Base-by-base conservation (phyloP, 2,797 vertebrate species). In the Spinibarbus caldwelli region DNA sequence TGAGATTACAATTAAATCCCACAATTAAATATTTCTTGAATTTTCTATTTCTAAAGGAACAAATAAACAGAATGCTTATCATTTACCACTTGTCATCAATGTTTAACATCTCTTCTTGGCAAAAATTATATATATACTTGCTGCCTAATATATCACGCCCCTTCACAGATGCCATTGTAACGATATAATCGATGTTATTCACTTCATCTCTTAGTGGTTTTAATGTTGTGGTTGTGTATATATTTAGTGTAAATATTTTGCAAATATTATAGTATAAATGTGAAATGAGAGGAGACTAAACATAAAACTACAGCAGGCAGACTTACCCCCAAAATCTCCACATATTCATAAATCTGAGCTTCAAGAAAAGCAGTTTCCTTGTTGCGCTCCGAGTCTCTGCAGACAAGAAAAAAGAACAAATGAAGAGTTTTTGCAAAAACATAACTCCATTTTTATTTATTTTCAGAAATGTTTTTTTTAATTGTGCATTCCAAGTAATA, bases 281-380 rank as follows among this genome's bases (percentile, higher is more conserved):
- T 23, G 21, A 38, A 68, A 68, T 12, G 3, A 31, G 17, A 34
- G 5, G 15, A 67, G 31, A 67, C 15, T 3, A n/a, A 43, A 41
- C 11, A 34, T 34, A 59, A 57, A 78, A 52, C 66, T 38, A 21
- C 26, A 45, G 12, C 17, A 62, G 6, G 31, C 3, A 29, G 93
- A 36, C 97, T 96, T 90, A 99, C 98, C 95, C 98, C 98, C 3
- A 99, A 95, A 89, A 97, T 96, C 92, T 99, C 98, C 80, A 99
- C 97, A 0, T 99, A 98, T 77, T 99, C 98, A 8, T 99, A 99
- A n/a, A n/a, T n/a, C n/a, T n/a, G n/a, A n/a, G n/a, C n/a, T n/a
- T n/a, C n/a, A n/a, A n/a, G n/a, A n/a, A n/a, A n/a, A n/a, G n/a
- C n/a, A n/a, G n/a, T n/a, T n/a, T n/a, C n/a, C n/a, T n/a, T n/a